phyloP scores from a whole-genome alignment of 2,113 vertebrate species.

The Asarcornis scutulata region DNA sequence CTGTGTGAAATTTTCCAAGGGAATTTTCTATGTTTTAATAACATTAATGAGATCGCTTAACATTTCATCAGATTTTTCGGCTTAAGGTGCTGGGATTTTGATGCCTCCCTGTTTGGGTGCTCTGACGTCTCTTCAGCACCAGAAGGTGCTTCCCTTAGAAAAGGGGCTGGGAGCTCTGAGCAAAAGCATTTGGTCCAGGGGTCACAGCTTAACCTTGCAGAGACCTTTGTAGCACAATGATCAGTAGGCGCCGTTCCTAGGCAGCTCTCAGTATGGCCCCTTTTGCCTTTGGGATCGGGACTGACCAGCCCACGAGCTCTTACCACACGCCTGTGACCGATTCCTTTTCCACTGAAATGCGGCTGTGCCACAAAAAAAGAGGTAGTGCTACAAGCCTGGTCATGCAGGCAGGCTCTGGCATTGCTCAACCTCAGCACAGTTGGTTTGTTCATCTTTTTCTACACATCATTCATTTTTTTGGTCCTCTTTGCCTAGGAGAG shows the following conservation, averaged over 20 bases:
- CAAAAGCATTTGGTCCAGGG: background rate
- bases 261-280: background rate
- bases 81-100: background rate
- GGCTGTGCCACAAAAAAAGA: background rate
- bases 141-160: background rate
- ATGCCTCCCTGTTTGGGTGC: background rate
- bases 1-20: constrained; percentile 53
- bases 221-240: background rate
- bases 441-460: background rate
- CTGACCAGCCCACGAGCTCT: background rate
- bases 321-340: background rate
- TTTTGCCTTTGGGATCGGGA: background rate
- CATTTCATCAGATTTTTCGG: constrained; percentile 7
- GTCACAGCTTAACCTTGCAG: background rate
- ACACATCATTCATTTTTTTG: background rate
- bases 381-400: background rate
- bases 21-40: constrained; percentile 47
- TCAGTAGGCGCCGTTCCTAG: fast-evolving
- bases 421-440: background rate
- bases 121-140: background rate
- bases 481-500: background rate
- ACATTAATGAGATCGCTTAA: background rate
- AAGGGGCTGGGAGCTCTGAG: fast-evolving
- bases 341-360: background rate
- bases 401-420: background rate